Base-by-base conservation (phyloP, 2,797 vertebrate species). In the Spinus pinus region DNA sequence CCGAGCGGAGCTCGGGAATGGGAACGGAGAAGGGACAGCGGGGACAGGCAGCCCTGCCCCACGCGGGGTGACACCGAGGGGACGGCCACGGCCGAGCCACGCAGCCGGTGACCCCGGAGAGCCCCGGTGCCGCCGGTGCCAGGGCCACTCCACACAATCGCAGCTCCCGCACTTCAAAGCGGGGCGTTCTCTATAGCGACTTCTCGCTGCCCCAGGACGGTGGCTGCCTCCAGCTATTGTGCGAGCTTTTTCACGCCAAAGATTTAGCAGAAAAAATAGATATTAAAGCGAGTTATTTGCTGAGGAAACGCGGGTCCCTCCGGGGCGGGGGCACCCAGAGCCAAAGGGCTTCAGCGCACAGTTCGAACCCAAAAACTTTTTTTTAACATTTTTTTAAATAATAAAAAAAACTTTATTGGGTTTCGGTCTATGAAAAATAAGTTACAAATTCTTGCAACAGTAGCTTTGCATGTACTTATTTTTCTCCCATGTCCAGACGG, bases 401-500 rank as follows among this genome's bases (percentile, higher is more conserved):
- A 51, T 4, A 90, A 95, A 30, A 78, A 46, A 5, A 94, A 95
- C 80, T 97, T 97, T 97, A 95, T 96, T 54, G 85, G 71, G 66
- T 96, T 96, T 64, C 91, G 86, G 74, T 88, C 92, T 96, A 96
- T 94, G 93, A 97, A 97, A 98, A 97, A 97, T 97, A 97, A 98
- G 97, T 98, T 97, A 97, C 97, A 94, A 97, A 97, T 95, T 97
- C 97, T 98, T 98, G 98, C 98, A 99, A 99, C 99, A 98, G 99
- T 99, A 98, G 98, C 99, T 97, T 97, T 97, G 95, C 95, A 96
- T 95, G 95, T 97, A 97, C 97, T 98, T 98, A 97, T 97, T 98
- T 98, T 98, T 98, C 98, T 97, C 98, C 97, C 97, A 97, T 97
- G 98, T 98, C 97, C 98, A 98, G 98, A 98, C 97, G 96, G 98